Percentiles rank a stretch among this genome's conserved stretches.
phyloP scores from a whole-genome alignment of 2,113 vertebrate species.

The Hylia prasina region DNA sequence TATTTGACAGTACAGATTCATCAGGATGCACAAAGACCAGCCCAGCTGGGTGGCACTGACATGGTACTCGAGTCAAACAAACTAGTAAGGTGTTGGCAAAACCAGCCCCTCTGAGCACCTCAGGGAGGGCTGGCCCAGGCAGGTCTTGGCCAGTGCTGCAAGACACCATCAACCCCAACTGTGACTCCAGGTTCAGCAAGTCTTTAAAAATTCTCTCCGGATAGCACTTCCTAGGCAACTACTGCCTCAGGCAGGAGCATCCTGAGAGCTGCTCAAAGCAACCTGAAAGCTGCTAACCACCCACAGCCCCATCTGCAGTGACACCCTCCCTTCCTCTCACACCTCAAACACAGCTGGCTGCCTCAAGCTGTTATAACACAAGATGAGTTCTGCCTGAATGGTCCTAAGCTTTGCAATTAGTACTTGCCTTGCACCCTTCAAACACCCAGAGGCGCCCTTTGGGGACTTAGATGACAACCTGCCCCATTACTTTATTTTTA shows the following conservation, averaged over 20 bases:
- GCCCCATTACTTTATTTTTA: neutral
- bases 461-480: neutral
- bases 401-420: neutral
- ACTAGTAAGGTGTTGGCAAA: neutral
- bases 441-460: neutral
- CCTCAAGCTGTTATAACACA: neutral
- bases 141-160: neutral
- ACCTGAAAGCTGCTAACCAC: neutral
- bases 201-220: neutral
- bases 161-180: neutral
- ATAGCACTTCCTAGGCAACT: neutral
- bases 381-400: neutral
- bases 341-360: neutral
- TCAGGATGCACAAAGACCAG: neutral
- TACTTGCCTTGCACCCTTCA: neutral
- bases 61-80: neutral
- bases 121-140: neutral
- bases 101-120: neutral
- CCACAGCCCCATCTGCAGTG: rapidly evolving
- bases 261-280: neutral
- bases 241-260: neutral
- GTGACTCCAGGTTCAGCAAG: neutral
- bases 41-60: neutral
- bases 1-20: neutral
- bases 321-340: neutral